Conservation (phyloP, 2,797 vertebrate species). For the Phrynocephalus vlangalii region DNA sequence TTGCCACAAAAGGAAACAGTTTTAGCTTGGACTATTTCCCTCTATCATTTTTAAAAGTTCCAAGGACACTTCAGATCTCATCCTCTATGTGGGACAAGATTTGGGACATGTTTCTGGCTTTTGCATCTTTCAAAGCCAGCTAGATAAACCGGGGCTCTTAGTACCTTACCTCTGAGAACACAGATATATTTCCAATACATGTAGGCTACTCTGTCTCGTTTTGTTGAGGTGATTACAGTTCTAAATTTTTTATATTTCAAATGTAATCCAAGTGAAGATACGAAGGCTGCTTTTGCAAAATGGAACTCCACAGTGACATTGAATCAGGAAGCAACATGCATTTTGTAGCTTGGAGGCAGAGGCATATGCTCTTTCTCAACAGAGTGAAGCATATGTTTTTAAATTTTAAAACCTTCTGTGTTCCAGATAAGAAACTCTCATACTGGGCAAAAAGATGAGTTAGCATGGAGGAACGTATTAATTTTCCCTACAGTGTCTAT, state of each 20-base stretch:
- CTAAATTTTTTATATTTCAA: neutral
- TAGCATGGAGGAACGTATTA: neutral
- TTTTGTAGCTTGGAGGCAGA: too few relatives aligned
- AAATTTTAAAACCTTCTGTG: neutral
- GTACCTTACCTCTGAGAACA: neutral
- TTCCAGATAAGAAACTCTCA: neutral
- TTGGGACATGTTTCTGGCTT: neutral
- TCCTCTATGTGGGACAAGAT: neutral
- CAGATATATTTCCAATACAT: too few relatives aligned
- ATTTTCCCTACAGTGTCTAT: neutral
- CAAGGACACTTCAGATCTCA: neutral
- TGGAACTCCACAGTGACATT: neutral
- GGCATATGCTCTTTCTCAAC: neutral
- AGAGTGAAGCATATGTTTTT: neutral
- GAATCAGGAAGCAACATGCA: neutral
- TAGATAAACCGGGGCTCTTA: neutral
- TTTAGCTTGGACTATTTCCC: neutral
- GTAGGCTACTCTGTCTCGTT: neutral
- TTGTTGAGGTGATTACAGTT: neutral
- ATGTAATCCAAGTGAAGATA: neutral
- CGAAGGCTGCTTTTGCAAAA: neutral
- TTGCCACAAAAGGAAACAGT: neutral
- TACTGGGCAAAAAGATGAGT: neutral
- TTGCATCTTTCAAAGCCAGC: neutral
- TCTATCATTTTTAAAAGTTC: neutral